Conservation (phyloP, 2,113 vertebrate genomes). For the Hypanus sabinus region DNA sequence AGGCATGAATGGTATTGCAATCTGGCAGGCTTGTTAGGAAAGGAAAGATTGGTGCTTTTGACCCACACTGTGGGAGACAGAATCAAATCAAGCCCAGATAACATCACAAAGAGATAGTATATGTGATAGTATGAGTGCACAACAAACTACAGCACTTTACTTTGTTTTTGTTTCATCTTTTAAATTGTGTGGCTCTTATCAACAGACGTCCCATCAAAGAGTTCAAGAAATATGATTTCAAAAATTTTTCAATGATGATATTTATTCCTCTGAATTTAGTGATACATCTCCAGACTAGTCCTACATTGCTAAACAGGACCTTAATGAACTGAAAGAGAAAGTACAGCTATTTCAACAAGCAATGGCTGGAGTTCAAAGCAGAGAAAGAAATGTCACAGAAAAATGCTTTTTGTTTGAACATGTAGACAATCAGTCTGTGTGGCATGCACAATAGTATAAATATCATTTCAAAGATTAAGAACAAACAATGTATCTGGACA, state of each 20-base stretch:
- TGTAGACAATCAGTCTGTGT: not conserved
- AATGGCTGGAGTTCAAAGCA: not conserved
- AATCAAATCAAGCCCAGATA: not conserved
- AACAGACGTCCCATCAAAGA: not conserved
- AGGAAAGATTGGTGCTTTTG: not conserved
- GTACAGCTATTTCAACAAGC: not conserved
- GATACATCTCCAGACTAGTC: not conserved
- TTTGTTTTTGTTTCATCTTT: not conserved
- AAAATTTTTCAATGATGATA: not conserved
- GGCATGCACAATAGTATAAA: not conserved
- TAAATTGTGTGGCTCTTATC: not conserved
- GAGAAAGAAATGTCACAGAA: not conserved
- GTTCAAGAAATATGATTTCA: not conserved
- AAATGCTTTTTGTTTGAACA: constrained; percentile 12
- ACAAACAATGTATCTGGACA: not conserved
- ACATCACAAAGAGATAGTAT: not conserved
- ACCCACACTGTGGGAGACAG: not conserved
- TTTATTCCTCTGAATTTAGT: not conserved
- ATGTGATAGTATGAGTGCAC: not conserved
- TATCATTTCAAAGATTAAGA: not conserved
- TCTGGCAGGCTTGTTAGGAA: not conserved
- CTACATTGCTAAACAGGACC: not conserved
- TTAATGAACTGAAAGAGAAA: not conserved
- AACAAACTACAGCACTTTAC: not conserved
- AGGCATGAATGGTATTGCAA: not conserved